Evolutionary conservation across 2,113 vertebrate species (phyloP), one percentile per base, ranked within the genome.

Genomic region (Xyliphius kryptos): DNA sequence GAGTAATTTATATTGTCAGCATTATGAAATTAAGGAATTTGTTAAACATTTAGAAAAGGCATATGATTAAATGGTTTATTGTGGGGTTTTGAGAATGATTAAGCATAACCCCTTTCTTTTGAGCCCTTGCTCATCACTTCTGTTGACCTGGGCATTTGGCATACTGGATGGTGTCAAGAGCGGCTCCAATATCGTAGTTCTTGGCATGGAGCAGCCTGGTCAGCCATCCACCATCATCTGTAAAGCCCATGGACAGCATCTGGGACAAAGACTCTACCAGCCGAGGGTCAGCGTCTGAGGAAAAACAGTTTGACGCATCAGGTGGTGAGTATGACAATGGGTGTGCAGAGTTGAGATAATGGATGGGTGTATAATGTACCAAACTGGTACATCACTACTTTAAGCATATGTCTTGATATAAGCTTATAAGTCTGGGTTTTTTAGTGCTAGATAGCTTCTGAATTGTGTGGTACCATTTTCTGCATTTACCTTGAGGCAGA

Each of bases 221-320:
- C 52, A 99, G 81, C 96, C 95, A 98, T 13, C 96, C 96, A 0
- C 92, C 94, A 58, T 97, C 94, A 9, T 99, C 93, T 0, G 86
- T 89, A 78, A 99, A 99, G 0, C 96, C 96, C 95, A 98, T 99
- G 6, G 96, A 95, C 6, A 99, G 80, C 96, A 99, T 99, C 76
- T 89, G 92, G 4, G 94, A 89, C 37, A 99, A 84, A 0, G 93
- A 91, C 78, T 98, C 95, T 0, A 97, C 92, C 80, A 98, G 87
- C 11, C 74, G 84, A 5, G 94, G 95, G 63, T 98, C 94, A 3
- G 94, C 94, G 75, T 96, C 95, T 98, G 56, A 16, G 10, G n/a
- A 48, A 32, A 46, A 40, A 47, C 46, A 15, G 26, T n/a, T n/a
- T n/a, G n/a, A n/a, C n/a, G n/a, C n/a, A n/a, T n/a, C n/a, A n/a